Evolutionary conservation across 2,888 invertebrate species (phyloP), one percentile per base, ranked within the genome.

Genomic region (Gymnosoma rotundatum): DNA sequence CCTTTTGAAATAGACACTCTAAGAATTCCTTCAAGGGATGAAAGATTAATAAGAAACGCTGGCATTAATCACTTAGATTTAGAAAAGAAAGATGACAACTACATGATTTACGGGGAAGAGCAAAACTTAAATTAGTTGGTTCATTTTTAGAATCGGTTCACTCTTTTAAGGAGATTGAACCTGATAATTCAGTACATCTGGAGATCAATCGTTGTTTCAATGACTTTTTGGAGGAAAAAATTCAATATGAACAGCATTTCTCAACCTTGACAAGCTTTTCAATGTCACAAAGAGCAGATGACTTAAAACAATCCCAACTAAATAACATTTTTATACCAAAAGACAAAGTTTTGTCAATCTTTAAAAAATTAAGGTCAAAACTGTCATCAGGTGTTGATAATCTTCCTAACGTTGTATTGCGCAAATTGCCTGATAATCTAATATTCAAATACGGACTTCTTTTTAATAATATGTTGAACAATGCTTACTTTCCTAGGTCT

Each of bases 121-220:
- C 50, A 66, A 72, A 79, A 70, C 9, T 56, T 66, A 18, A 61
- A 78, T 52, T 58, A 38, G 52, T 76, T 56, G 78, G 64, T 52
- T 56, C 72, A 8, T 72, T 54, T 48, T 20, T 78, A 25, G 56
- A 79, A 60, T 79, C 72, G 42, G 60, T 72, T 72, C 74, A 83
- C 48, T 63, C 73, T 69, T 60, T 36, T 60, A 61, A 83, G 56
- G 45, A 72, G 54, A 45, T 48, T 61, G 52, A 74, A 16, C 64
- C 45, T 48, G 45, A 58, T 42, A 66, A 58, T 36, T 12, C n/a
- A 36, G 45, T 42, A 58, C 16, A 21, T 64, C 25, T 25, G 25
- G 25, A 25, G 25, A 25, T 25, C 25, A 25, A 25, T 25, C 25
- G 25, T 25, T 25, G 63, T 64, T 74, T 75, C 66, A 56, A 21